These are phyloP conservation scores for Meloe dianella DNA, from an alignment of 2,888 invertebrate genomes.

Conservation along the genomic window DNA sequence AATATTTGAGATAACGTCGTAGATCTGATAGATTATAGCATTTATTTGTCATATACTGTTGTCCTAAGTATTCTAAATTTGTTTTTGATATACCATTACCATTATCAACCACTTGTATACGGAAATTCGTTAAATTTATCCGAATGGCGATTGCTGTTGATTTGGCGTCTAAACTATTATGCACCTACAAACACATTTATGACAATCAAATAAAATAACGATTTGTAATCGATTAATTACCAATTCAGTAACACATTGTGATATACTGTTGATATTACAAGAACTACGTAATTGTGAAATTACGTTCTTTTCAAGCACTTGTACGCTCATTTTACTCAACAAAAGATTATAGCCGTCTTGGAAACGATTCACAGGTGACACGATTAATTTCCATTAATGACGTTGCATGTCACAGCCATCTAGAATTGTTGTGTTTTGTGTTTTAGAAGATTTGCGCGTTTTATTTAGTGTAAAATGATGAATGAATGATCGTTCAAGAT, in stretches of 20 bases:
- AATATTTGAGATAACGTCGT: constrained; percentile 62
- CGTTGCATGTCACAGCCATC: no score
- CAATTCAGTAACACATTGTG: constrained; percentile 70
- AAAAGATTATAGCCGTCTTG: background rate
- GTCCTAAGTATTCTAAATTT: constrained; percentile 66
- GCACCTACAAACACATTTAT: constrained; percentile 60
- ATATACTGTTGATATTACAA: constrained; percentile 63
- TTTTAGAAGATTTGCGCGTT: no score
- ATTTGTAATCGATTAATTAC: constrained; percentile 53
- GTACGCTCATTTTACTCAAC: constrained; percentile 49
- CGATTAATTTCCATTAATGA: no score
- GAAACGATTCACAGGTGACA: no score
- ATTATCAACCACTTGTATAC: constrained; percentile 79
- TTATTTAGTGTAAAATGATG: no score
- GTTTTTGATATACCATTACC: constrained; percentile 69
- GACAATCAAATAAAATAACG: background rate
- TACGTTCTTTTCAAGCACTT: constrained; percentile 56
- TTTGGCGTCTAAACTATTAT: constrained; percentile 74
- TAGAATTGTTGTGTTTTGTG: no score
- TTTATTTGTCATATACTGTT: constrained; percentile 71
- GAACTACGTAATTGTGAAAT: constrained; percentile 65
- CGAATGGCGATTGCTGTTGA: constrained; percentile 74
- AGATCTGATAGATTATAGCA: constrained; percentile 63
- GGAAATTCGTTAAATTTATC: constrained; percentile 65
- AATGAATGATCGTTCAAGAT: no score